Evolutionary conservation across 2,888 invertebrate species (phyloP).

Genomic region (Terebella lapidaria): DNA sequence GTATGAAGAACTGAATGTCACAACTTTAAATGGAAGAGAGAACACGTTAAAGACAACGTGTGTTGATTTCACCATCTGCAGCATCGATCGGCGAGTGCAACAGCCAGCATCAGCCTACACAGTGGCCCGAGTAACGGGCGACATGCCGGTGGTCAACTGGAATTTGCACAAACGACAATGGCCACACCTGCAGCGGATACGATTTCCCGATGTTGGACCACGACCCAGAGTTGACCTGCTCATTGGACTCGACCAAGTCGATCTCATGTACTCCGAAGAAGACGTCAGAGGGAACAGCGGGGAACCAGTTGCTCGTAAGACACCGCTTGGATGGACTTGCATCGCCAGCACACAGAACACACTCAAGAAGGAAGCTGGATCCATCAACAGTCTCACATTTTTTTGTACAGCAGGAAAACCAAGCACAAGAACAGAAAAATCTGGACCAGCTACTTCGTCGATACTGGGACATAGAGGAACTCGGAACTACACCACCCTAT

Average conservation of each 20-base stretch:
- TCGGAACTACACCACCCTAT: too few relatives aligned
- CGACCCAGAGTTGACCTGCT: conserved; percentile 12
- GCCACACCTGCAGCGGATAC: conserved; percentile 5
- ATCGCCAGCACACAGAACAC: conserved; percentile 7
- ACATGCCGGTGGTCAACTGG: conserved; percentile 10
- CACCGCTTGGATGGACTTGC: conserved; percentile 23
- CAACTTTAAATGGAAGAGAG: conserved; percentile 4
- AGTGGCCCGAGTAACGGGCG: conserved; percentile 7
- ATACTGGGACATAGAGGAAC: neutral
- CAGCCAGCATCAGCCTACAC: conserved; percentile 4
- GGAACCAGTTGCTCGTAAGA: conserved; percentile 18
- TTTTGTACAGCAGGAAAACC: too few relatives aligned
- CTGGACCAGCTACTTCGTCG: neutral
- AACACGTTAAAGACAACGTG: conserved; percentile 1
- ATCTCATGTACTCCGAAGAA: conserved; percentile 8
- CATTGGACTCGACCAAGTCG: conserved; percentile 21
- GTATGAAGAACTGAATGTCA: neutral
- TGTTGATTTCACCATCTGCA: conserved; percentile 9
- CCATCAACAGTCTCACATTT: too few relatives aligned
- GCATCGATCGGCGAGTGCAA: conserved; percentile 4
- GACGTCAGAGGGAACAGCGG: conserved; percentile 18
- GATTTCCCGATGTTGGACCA: conserved; percentile 3
- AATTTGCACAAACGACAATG: neutral
- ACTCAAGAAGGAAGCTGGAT: neutral
- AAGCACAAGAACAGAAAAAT: neutral